These are phyloP conservation scores for Lycophotia porphyrea DNA, from an alignment of 2,888 invertebrate species.

Conservation along the genomic window DNA sequence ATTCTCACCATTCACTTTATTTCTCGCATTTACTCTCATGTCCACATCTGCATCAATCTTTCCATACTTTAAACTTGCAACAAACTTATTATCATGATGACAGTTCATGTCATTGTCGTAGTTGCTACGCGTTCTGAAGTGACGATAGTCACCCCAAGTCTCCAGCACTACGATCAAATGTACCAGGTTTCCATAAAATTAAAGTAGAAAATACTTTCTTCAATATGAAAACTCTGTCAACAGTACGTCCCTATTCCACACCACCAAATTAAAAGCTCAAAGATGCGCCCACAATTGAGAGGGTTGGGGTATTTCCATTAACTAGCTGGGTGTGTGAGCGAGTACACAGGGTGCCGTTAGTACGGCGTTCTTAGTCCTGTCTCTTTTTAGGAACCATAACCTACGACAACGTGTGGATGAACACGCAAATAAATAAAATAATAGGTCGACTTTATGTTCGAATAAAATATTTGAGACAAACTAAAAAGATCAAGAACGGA, in stretches of 20 bases:
- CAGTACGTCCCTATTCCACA: neutral
- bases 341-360: neutral
- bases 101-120: too few species aligned
- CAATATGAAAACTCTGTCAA: neutral
- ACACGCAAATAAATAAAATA: neutral
- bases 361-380: neutral
- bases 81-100: neutral
- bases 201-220: neutral
- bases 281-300: neutral
- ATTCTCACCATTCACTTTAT: too few species aligned
- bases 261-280: neutral
- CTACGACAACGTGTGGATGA: conserved; percentile 1
- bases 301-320: neutral
- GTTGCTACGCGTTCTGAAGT: conserved; percentile 28
- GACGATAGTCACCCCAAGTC: conserved; percentile 9
- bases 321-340: neutral
- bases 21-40: too few species aligned
- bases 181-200: conserved; percentile 20
- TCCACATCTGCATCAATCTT: too few species aligned
- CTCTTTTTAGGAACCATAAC: conserved; percentile 23
- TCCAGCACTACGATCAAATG: conserved; percentile 15
- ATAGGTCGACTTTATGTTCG: neutral
- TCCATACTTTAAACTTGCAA: too few species aligned
- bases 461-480: neutral
- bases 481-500: neutral